Percentiles rank a stretch among this genome's conserved stretches.
Evolutionary conservation across 2,113 vertebrate species (phyloP).

Genomic region (Eudyptes chrysolophus): DNA sequence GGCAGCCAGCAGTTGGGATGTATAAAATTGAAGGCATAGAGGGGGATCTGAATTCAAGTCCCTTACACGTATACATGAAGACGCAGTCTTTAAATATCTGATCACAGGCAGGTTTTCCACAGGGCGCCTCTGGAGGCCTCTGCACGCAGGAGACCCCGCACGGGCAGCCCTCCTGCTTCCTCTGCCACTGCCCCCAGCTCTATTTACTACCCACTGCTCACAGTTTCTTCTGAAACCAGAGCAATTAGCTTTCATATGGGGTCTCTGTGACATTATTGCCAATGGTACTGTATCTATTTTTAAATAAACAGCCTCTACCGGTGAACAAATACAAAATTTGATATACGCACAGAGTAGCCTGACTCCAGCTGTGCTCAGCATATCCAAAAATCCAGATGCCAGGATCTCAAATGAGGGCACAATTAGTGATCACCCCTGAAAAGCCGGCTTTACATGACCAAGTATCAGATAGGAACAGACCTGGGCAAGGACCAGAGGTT

Average conservation of each 20-base stretch:
- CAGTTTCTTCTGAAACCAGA: background rate
- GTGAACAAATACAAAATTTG: background rate
- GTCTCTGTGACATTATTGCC: background rate
- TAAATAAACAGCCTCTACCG: background rate
- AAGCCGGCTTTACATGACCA: background rate
- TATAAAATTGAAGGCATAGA: background rate
- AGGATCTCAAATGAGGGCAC: background rate
- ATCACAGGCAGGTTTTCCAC: background rate
- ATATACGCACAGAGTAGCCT: background rate
- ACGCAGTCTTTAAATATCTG: background rate
- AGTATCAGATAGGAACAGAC: background rate
- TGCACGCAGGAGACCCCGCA: rapidly evolving
- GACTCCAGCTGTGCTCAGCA: background rate
- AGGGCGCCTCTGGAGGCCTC: background rate
- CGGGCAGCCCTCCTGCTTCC: background rate
- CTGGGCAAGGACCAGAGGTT: background rate
- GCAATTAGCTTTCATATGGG: background rate
- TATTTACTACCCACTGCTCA: background rate
- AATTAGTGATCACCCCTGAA: background rate
- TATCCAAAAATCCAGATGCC: background rate
- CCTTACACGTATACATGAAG: background rate
- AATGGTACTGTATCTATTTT: background rate
- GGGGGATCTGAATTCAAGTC: background rate
- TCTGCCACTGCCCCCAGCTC: background rate
- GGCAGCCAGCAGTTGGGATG: background rate